phyloP scores from a whole-genome alignment of 2,113 vertebrate genomes.

The Steatornis caripensis region DNA sequence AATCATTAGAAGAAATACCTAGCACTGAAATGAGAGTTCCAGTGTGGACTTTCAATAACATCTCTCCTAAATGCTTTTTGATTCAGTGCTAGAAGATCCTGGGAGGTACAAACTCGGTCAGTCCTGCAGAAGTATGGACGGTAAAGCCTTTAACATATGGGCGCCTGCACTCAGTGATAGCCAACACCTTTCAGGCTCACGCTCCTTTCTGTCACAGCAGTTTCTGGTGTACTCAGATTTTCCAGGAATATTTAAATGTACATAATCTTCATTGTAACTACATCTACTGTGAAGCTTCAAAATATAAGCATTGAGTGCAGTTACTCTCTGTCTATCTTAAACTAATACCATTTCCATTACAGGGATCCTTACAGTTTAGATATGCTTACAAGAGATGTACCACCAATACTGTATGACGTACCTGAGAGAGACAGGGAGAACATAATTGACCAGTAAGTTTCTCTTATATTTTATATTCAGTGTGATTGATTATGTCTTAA shows the following conservation, averaged over 20 bases:
- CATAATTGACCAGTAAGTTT: conserved; percentile 55
- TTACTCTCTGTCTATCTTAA: neutral
- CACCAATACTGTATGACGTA: conserved; percentile 46
- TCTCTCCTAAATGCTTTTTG: neutral
- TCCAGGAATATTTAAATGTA: neutral
- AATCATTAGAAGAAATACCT: neutral
- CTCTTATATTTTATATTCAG: neutral
- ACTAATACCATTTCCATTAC: conserved; percentile 29
- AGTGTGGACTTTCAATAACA: neutral
- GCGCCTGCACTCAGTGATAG: neutral
- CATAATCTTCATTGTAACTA: neutral
- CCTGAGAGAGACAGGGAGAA: conserved; percentile 72
- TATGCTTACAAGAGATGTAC: conserved; percentile 70
- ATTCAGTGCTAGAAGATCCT: neutral
- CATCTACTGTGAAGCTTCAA: neutral
- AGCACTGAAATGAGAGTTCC: neutral
- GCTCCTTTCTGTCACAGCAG: neutral
- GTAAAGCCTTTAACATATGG: neutral
- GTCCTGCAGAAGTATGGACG: neutral
- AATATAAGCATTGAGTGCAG: neutral
- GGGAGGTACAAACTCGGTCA: neutral
- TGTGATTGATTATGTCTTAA: neutral
- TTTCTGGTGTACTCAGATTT: neutral
- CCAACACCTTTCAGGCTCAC: neutral
- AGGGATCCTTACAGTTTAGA: conserved; percentile 64